Evolutionary conservation across 2,888 invertebrate genomes (phyloP), one percentile per base, ranked within the genome.

Genomic region (Stenodema calcarata): DNA sequence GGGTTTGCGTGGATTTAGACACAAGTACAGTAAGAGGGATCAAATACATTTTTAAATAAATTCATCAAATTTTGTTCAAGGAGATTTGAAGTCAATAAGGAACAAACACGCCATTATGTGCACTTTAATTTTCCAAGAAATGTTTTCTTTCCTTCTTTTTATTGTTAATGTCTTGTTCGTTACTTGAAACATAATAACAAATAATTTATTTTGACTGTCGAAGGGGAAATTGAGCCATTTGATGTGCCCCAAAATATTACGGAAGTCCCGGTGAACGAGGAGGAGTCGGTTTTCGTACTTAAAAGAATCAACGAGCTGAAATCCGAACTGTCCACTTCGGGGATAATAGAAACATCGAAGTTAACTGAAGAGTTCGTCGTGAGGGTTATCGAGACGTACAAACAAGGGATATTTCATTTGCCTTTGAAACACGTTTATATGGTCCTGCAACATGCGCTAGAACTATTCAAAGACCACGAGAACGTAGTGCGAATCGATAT

Each of bases 401-500:
- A 82, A 23, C 35, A 23, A 0, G 42, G 42, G 14, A 18, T 70
- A 16, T 82, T 69, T 23, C 62, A 82, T 18, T 27, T 82, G 82
- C 70, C 69, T 23, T 2, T 18, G 42, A 82, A 62, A 42, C 47
- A 82, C 23, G 42, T 82, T 14, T 41, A 16, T 1, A 42, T 82
- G 69, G 16, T 82, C 6, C 27, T 82, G 11, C n/a, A 82, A 35
- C 28, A 69, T 41, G 42, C 23, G 3, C 41, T 82, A 11, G 70
- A 30, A 9, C 6, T 80, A 11, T 44, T 86, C 16, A 54, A 44
- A 81, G 81, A 73, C 3, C 69, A 14, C 9, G 78, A 76, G 0
- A 84, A 69, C 28, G 18, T 87, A 9, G 79, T 87, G 14, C 70
- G 75, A 23, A 44, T 87, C 6, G 70, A 78, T 28, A 70, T 87